Evolutionary conservation across 2,113 vertebrate genomes (phyloP).

Genomic region (Vombatus ursinus): DNA sequence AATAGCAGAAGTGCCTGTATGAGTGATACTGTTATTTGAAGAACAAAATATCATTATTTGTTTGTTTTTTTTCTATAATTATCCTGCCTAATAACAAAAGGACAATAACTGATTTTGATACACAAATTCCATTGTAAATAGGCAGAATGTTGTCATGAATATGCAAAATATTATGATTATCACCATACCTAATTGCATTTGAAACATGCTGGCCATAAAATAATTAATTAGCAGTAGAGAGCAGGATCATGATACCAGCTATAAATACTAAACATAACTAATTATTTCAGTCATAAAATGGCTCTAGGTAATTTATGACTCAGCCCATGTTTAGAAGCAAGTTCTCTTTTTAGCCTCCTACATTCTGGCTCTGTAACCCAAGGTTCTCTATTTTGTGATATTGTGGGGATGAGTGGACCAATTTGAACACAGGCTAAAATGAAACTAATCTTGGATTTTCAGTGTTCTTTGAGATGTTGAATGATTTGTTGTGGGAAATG

Average conservation of each 20-base stretch:
- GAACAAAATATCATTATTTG: slow-evolving; percentile 65
- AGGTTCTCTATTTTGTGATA: slow-evolving; percentile 70
- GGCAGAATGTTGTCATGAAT: slow-evolving; percentile 75
- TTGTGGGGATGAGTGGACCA: slow-evolving; percentile 67
- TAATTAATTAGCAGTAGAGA: slow-evolving; percentile 77
- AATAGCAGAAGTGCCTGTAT: slow-evolving; percentile 8
- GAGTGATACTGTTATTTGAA: slow-evolving; percentile 52
- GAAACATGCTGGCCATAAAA: slow-evolving; percentile 81
- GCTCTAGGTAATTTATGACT: slow-evolving; percentile 77
- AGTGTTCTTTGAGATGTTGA: slow-evolving; percentile 77
- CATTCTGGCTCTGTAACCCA: slow-evolving; percentile 49
- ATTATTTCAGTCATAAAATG: slow-evolving; percentile 83
- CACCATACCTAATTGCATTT: slow-evolving; percentile 77
- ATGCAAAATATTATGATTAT: slow-evolving; percentile 80
- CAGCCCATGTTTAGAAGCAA: slow-evolving; percentile 42
- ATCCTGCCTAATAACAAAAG: slow-evolving; percentile 74
- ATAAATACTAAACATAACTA: slow-evolving; percentile 80
- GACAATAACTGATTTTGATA: slow-evolving; percentile 77
- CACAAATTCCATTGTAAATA: slow-evolving; percentile 78
- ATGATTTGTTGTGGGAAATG: slow-evolving; percentile 81
- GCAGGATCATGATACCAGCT: slow-evolving; percentile 75
- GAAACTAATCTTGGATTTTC: slow-evolving; percentile 82
- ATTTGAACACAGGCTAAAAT: slow-evolving; percentile 80
- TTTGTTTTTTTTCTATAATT: slow-evolving; percentile 74
- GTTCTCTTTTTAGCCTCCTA: background rate